Percentiles rank a stretch among this genome's conserved stretches.
phyloP scores from a whole-genome alignment of 2,797 vertebrate genomes.

The Naso thynnoides region DNA sequence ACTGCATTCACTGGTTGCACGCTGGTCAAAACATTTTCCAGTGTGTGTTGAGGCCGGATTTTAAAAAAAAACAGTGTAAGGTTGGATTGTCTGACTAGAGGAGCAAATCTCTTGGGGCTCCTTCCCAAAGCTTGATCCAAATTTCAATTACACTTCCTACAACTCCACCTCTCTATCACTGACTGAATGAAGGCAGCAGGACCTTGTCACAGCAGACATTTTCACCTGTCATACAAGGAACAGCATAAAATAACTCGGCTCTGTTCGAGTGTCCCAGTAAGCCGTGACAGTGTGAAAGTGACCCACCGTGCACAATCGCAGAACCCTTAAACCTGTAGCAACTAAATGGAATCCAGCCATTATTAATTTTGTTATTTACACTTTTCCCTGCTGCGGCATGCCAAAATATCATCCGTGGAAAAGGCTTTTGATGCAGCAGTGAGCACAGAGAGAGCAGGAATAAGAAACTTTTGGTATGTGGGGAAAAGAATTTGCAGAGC shows the following conservation, averaged over 20 bases:
- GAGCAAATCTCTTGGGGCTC: not conserved
- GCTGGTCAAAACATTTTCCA: not conserved
- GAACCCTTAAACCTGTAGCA: constrained; percentile 1
- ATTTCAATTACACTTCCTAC: constrained; percentile 17
- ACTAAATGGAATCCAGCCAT: constrained; percentile 11
- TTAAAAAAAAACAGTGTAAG: not conserved
- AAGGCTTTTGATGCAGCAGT: not conserved
- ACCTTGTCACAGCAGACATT: constrained; percentile 5
- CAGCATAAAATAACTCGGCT: constrained; percentile 12
- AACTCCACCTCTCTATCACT: constrained; percentile 6
- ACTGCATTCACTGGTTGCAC: not conserved
- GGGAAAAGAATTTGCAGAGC: constrained; percentile 5
- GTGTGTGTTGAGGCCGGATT: constrained; percentile 1
- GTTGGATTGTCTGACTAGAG: not conserved
- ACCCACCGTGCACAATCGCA: not conserved
- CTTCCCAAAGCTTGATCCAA: constrained; percentile 6
- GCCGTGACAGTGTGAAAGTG: constrained; percentile 25
- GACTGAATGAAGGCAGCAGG: not conserved
- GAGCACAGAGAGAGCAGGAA: not conserved
- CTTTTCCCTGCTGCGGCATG: constrained; percentile 9
- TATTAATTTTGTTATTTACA: constrained; percentile 24
- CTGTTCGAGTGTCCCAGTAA: constrained; percentile 8
- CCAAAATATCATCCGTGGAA: not conserved
- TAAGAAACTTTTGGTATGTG: not conserved
- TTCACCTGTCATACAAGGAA: not conserved